Evolutionary conservation across 2,888 invertebrate species (phyloP).

Genomic region (Melolontha melolontha): DNA sequence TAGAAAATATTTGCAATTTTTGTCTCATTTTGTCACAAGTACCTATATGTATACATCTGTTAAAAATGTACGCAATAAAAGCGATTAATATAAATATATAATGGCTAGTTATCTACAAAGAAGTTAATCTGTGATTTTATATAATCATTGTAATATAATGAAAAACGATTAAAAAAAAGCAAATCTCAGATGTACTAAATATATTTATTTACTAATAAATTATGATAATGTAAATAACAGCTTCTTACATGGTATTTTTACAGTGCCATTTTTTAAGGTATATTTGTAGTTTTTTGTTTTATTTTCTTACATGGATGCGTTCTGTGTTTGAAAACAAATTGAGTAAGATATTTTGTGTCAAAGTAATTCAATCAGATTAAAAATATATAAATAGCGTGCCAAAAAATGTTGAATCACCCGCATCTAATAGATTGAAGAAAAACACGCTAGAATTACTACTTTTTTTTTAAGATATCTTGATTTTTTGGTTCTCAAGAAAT

Average conservation of each 20-base stretch:
- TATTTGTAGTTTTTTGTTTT: constrained; percentile 1
- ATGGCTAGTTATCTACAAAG: constrained; percentile 29
- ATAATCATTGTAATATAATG: constrained; percentile 42
- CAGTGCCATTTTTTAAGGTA: constrained; percentile 54
- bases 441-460: constrained; percentile 20
- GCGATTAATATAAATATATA: constrained; percentile 9
- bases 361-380: constrained; percentile 29
- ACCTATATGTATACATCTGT: no score
- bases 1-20: no score
- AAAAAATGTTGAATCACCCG: constrained; percentile 15
- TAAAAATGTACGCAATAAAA: not conserved
- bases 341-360: constrained; percentile 42
- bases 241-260: constrained; percentile 55
- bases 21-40: no score
- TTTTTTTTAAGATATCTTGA: not conserved
- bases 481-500: constrained; percentile 2
- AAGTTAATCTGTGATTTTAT: constrained; percentile 44
- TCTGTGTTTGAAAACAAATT: constrained; percentile 14
- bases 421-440: constrained; percentile 9
- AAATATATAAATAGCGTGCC: constrained; percentile 37
- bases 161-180: constrained; percentile 27
- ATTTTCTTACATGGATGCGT: constrained; percentile 17
- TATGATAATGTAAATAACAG: constrained; percentile 48
- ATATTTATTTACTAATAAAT: constrained; percentile 49
- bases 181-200: constrained; percentile 40